These are phyloP conservation scores for Drosophila sordidapex DNA, from an alignment of 2,888 invertebrate species.

Conservation along the genomic window DNA sequence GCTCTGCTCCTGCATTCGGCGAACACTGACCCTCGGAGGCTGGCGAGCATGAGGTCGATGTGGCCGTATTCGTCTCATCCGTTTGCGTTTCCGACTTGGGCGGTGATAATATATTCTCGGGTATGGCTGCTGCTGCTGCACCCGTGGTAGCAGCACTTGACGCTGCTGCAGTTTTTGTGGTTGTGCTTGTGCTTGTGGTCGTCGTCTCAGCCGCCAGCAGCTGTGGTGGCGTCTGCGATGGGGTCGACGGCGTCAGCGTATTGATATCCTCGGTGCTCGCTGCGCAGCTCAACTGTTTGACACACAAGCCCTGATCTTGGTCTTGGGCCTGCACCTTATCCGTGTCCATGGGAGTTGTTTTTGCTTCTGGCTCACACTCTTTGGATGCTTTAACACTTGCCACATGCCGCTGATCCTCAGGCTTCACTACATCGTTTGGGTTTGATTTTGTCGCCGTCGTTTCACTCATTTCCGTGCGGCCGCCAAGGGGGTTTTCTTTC, in stretches of 20 bases:
- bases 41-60: slow-evolving; percentile 81
- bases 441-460: slow-evolving; percentile 26
- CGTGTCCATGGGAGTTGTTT: slow-evolving; percentile 26
- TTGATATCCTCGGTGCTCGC: slow-evolving; percentile 57
- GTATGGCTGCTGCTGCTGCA: slow-evolving; percentile 55
- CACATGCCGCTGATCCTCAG: slow-evolving; percentile 29
- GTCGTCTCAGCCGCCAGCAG: slow-evolving; percentile 55
- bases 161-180: slow-evolving; percentile 27
- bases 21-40: slow-evolving; percentile 82
- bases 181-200: slow-evolving; percentile 24
- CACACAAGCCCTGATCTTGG: slow-evolving; percentile 26
- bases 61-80: slow-evolving; percentile 82
- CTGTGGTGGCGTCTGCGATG: slow-evolving; percentile 72
- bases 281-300: slow-evolving; percentile 28
- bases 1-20: slow-evolving; percentile 47
- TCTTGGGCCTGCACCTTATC: slow-evolving; percentile 43
- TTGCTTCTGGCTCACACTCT: slow-evolving; percentile 29
- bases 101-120: slow-evolving; percentile 82
- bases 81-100: slow-evolving; percentile 83
- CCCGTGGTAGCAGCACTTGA: slow-evolving; percentile 17
- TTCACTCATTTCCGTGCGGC: slow-evolving; percentile 57
- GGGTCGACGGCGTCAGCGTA: slow-evolving; percentile 71
- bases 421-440: slow-evolving; percentile 36
- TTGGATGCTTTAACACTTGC: slow-evolving; percentile 35
- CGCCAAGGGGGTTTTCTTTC: neutral